These are phyloP conservation scores for Eucriotettix oculatus DNA, from an alignment of 2,888 invertebrate species.

Conservation along the genomic window DNA sequence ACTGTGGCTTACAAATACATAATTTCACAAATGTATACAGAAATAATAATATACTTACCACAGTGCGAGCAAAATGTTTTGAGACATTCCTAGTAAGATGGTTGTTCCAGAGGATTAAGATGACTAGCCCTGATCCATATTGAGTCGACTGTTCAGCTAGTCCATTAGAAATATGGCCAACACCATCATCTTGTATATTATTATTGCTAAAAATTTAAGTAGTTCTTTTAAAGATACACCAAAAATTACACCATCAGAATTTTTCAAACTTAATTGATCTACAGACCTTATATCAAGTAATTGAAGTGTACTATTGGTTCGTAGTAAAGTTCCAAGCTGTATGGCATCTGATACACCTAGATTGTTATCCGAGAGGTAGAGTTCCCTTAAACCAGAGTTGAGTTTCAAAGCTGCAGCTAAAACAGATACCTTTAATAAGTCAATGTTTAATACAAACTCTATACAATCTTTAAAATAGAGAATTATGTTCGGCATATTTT, in stretches of 20 bases:
- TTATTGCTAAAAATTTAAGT: slow-evolving; percentile 28
- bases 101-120: slow-evolving; percentile 79
- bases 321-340: slow-evolving; percentile 57
- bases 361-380: slow-evolving; percentile 70
- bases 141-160: slow-evolving; percentile 43
- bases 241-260: slow-evolving; percentile 12
- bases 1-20: no score
- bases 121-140: slow-evolving; percentile 39
- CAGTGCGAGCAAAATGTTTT: slow-evolving; percentile 39
- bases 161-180: slow-evolving; percentile 54
- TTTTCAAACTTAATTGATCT: slow-evolving; percentile 27
- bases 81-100: slow-evolving; percentile 60
- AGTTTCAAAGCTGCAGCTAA: slow-evolving; percentile 63
- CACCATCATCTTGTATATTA: slow-evolving; percentile 49
- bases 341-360: slow-evolving; percentile 57
- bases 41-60: slow-evolving; percentile 35
- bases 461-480: no score
- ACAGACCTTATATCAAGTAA: slow-evolving; percentile 62
- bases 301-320: slow-evolving; percentile 56
- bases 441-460: no score
- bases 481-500: no score
- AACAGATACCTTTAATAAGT: slow-evolving; percentile 11
- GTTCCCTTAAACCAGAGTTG: slow-evolving; percentile 58
- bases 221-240: neutral
- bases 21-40: no score